Evolutionary conservation across 2,888 invertebrate genomes (phyloP).

Genomic region (Drosophila meridionalis): DNA sequence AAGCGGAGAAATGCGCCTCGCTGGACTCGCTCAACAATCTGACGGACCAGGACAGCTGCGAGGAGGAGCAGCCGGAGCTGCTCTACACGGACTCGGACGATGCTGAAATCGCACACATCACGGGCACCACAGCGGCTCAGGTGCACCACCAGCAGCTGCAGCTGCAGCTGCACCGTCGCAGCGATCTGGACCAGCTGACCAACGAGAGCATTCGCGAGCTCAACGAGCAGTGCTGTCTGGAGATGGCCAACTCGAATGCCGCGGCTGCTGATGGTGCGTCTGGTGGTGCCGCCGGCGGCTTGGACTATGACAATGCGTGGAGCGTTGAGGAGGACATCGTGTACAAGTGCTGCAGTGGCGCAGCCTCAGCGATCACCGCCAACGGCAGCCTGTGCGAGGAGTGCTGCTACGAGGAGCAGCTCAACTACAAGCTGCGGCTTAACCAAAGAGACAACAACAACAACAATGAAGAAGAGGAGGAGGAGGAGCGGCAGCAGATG

Average conservation of each 20-base stretch:
- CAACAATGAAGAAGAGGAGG: constrained; percentile 31
- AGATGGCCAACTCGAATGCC: constrained; percentile 53
- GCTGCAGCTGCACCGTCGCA: constrained; percentile 52
- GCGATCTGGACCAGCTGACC: constrained; percentile 84
- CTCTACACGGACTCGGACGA: constrained; percentile 88
- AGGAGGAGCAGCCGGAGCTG: constrained; percentile 87
- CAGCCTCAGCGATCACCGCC: constrained; percentile 25
- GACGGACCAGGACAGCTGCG: constrained; percentile 88
- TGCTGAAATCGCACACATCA: constrained; percentile 87
- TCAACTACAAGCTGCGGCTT: constrained; percentile 56
- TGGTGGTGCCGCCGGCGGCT: constrained; percentile 44
- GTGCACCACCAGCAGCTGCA: constrained; percentile 73
- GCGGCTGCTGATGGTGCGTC: constrained; percentile 10
- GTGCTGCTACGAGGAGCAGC: constrained; percentile 70
- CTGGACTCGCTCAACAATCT: constrained; percentile 90
- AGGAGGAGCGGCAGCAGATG: constrained; percentile 29
- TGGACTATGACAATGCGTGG: constrained; percentile 81
- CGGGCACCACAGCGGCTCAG: constrained; percentile 83
- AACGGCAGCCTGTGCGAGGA: constrained; percentile 60
- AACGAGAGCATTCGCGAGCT: constrained; percentile 82
- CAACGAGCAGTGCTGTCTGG: constrained; percentile 84
- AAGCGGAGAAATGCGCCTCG: constrained; percentile 85
- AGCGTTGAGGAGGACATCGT: constrained; percentile 83
- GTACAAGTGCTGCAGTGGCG: constrained; percentile 67
- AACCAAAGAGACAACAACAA: constrained; percentile 66